Percentiles rank a stretch among this genome's conserved stretches.
phyloP scores from a whole-genome alignment of 2,797 vertebrate species.

The Corythornis leucogaster region DNA sequence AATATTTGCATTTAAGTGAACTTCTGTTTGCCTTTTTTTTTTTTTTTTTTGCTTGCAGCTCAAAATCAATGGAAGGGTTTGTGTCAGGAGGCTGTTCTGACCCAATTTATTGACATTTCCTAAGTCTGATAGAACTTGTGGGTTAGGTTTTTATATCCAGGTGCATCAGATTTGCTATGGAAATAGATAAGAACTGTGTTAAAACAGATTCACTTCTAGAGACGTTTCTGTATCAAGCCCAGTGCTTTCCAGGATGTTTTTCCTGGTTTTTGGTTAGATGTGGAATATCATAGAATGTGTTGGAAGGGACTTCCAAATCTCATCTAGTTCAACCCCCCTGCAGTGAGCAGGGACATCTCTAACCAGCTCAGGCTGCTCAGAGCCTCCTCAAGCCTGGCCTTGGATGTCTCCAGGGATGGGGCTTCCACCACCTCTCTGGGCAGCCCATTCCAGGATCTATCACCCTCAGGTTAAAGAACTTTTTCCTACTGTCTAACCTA shows the following conservation, averaged over 20 bases:
- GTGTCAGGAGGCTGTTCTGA: not conserved
- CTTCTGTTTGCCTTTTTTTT: not conserved
- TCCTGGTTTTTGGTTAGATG: not conserved
- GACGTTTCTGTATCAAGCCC: not conserved
- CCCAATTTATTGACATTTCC: not conserved
- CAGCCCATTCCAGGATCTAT: no score
- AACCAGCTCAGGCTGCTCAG: no score
- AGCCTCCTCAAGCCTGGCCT: no score
- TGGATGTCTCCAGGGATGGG: no score
- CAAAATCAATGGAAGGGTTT: not conserved
- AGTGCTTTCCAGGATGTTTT: not conserved
- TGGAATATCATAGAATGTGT: not conserved
- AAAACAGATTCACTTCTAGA: not conserved
- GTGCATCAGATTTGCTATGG: not conserved
- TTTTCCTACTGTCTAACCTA: no score
- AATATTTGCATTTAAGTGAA: not conserved
- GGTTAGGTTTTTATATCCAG: not conserved
- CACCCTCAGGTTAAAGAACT: no score
- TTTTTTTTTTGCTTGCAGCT: not conserved
- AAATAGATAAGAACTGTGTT: not conserved
- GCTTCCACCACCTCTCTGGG: no score
- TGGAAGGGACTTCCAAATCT: no score
- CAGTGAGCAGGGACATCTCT: no score
- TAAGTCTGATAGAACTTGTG: rapidly evolving
- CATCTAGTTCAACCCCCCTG: no score